Conservation (phyloP, 2,888 invertebrate species). For the Sycophila texana region DNA sequence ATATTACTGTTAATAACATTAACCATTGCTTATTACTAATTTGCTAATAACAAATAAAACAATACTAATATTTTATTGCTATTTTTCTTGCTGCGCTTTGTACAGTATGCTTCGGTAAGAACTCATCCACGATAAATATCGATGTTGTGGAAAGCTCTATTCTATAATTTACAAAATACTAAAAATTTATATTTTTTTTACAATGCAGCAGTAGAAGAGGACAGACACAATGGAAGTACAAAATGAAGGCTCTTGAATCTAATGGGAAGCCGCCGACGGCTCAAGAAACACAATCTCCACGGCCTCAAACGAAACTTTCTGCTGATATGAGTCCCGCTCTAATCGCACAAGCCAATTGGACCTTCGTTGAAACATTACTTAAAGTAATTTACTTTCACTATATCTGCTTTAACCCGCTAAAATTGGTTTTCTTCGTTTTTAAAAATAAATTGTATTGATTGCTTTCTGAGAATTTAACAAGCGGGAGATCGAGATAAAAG, state of each 20-base stretch:
- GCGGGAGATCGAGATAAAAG: too few relatives aligned
- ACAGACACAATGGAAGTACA: slow-evolving; percentile 74
- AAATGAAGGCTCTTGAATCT: slow-evolving; percentile 73
- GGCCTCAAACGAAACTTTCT: slow-evolving; percentile 77
- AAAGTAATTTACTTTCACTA: slow-evolving; percentile 80
- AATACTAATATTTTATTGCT: slow-evolving; percentile 37
- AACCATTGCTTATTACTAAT: slow-evolving; percentile 7
- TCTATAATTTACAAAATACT: background rate
- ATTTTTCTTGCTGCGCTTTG: slow-evolving; percentile 50
- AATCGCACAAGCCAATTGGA: slow-evolving; percentile 97
- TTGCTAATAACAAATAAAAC: slow-evolving; percentile 13
- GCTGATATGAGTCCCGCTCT: slow-evolving; percentile 89
- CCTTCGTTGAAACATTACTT: slow-evolving; percentile 96
- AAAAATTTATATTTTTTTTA: slow-evolving; percentile 21
- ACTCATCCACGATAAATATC: slow-evolving; percentile 52
- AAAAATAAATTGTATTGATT: too few relatives aligned
- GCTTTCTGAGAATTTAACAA: too few relatives aligned
- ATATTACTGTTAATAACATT: slow-evolving; percentile 19
- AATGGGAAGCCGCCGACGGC: slow-evolving; percentile 70
- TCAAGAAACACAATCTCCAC: slow-evolving; percentile 73
- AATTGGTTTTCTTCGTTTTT: too few relatives aligned
- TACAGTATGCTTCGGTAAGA: slow-evolving; percentile 73
- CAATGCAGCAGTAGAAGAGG: slow-evolving; percentile 70
- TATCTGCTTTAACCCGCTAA: too few relatives aligned
- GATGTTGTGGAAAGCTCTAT: slow-evolving; percentile 42